phyloP scores from a whole-genome alignment of 2,797 vertebrate species.

The Cyclura pinguis region DNA sequence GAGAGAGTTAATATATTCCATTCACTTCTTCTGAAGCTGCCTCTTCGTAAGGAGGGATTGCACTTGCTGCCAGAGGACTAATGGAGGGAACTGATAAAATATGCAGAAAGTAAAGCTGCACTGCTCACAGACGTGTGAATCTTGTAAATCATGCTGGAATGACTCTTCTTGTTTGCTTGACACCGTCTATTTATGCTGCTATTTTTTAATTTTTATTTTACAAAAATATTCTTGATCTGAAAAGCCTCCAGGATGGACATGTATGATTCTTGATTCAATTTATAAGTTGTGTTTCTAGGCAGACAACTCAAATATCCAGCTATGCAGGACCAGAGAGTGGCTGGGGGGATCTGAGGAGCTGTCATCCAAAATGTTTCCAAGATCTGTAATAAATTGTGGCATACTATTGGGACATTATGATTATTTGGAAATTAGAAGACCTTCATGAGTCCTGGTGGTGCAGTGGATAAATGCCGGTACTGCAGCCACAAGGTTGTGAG shows the following conservation, averaged over 20 bases:
- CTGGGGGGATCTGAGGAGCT: background rate
- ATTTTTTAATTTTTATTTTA: slow-evolving; percentile 31
- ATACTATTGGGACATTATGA: too few relatives aligned
- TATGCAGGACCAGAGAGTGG: too few relatives aligned
- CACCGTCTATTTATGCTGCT: slow-evolving; percentile 39
- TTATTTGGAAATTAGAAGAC: background rate
- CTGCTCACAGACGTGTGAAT: slow-evolving; percentile 57
- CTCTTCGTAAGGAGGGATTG: slow-evolving; percentile 48
- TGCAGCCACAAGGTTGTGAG: too few relatives aligned
- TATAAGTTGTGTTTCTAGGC: background rate
- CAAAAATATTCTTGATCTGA: slow-evolving; percentile 42
- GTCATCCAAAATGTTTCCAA: background rate
- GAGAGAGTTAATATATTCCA: slow-evolving; percentile 63
- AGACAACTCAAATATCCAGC: background rate
- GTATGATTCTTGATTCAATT: background rate
- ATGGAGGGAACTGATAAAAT: slow-evolving; percentile 67
- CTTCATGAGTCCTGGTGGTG: too few relatives aligned
- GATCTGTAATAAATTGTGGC: too few relatives aligned
- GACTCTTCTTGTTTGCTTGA: slow-evolving; percentile 64
- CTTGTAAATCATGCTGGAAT: slow-evolving; percentile 45
- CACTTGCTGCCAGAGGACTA: slow-evolving; percentile 51
- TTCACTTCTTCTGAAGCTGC: slow-evolving; percentile 13
- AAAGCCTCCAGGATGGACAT: background rate
- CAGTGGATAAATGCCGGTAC: too few relatives aligned
- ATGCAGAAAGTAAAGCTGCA: slow-evolving; percentile 53